Base-by-base conservation (phyloP, 2,888 invertebrate genomes). In the Ctenicera cuprea region DNA sequence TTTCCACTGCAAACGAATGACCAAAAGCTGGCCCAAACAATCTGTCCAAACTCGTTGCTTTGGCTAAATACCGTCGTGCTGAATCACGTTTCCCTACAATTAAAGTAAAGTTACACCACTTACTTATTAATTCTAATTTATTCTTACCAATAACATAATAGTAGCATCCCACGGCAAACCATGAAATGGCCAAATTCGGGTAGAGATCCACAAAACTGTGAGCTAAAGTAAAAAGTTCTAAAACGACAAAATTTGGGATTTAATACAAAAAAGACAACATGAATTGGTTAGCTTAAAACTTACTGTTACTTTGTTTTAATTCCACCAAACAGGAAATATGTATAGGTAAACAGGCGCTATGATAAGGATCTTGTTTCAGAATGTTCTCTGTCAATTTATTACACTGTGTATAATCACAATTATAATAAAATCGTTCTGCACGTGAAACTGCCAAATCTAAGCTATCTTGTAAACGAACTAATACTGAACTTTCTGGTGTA, bases 121-220 rank as follows among this genome's bases (percentile, higher is more conserved):
- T 2, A 9, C 12, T 38, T 41, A 7, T n/a, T 14, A 41, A 14
- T 14, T n/a, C 1, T 14, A 14, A 14, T 41, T 14, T 7, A 1
- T 41, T 20, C 67, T 45, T 67, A 92, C 94, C 95, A 82, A 96
- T 97, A 38, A 97, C 90, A 83, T 96, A 96, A 86, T 99, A 99
- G 85, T 98, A 98, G 85, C 97, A 97, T 0, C 98, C 98, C 14
- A 98, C 98, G 3, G 97, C 97, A 88, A 96, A 98, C 98, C 98
- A 99, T 0, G 98, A 93, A 37, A 97, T 93, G 67, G 97, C 96
- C 80, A 93, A 91, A 80, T 95, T 94, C 0, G 98, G 97, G 88
- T 97, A 97, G 5, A 96, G 89, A 86, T 98, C 97, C 0, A 98
- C 97, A 33, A 98, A 88, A 78, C 94, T 94, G 85, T 98, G 98